Percentiles rank a stretch among this genome's conserved stretches.
These are phyloP conservation scores for Leptobrachium ailaonicum DNA, from an alignment of 2,113 vertebrate genomes.

Conservation along the genomic window DNA sequence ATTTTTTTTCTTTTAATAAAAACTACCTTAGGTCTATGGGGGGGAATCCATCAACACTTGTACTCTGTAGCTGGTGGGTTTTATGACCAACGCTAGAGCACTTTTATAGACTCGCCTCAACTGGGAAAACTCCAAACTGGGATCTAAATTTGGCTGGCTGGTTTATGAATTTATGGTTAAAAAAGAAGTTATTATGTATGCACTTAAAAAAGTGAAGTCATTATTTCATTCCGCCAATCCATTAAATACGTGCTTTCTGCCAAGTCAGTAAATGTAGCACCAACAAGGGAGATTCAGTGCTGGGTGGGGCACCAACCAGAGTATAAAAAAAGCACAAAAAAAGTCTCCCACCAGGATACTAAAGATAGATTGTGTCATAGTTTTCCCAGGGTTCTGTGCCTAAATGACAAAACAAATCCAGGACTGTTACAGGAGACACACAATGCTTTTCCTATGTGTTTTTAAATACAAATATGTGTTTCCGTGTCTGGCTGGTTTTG, in stretches of 20 bases:
- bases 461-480: too few relatives aligned
- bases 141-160: conserved; percentile 34
- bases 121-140: conserved; percentile 36
- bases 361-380: too few relatives aligned
- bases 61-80: conserved; percentile 9
- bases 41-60: conserved; percentile 24
- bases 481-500: too few relatives aligned
- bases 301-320: conserved; percentile 1
- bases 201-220: conserved; percentile 44
- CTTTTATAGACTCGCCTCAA: conserved; percentile 41
- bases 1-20: background rate
- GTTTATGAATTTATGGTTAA: conserved; percentile 36
- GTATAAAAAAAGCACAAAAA: background rate
- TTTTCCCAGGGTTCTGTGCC: too few relatives aligned
- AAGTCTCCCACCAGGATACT: background rate
- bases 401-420: too few relatives aligned
- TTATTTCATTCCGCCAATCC: conserved; percentile 39
- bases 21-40: conserved; percentile 17
- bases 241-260: conserved; percentile 36
- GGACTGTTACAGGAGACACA: too few relatives aligned
- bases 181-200: conserved; percentile 42
- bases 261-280: conserved; percentile 32
- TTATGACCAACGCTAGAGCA: conserved; percentile 32
- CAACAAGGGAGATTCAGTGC: conserved; percentile 23
- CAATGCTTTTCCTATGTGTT: too few relatives aligned